These are phyloP conservation scores for Malaclemys terrapin DNA, from an alignment of 2,113 vertebrate genomes.

Conservation along the genomic window DNA sequence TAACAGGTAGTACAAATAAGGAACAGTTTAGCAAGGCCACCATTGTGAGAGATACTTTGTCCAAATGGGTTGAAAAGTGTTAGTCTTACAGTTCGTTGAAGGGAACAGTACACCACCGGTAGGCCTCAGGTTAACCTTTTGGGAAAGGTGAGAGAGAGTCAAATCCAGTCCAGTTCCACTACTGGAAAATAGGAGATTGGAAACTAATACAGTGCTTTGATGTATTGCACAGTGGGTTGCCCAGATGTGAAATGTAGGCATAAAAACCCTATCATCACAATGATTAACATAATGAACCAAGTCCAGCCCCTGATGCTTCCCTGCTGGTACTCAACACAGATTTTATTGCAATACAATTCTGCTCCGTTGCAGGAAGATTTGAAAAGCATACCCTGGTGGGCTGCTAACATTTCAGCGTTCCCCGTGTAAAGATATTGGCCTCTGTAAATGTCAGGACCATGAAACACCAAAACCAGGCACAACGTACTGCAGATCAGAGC, in stretches of 20 bases:
- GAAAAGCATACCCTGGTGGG: constrained; percentile 4
- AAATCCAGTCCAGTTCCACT: not conserved
- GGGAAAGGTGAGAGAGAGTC: not conserved
- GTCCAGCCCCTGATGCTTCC: not conserved
- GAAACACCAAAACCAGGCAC: not conserved
- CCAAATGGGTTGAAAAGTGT: not conserved
- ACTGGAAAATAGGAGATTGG: not conserved
- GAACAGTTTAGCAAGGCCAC: not conserved
- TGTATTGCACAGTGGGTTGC: not conserved
- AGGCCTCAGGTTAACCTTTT: not conserved
- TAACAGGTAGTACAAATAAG: not conserved
- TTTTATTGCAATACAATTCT: constrained; percentile 16
- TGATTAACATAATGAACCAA: not conserved
- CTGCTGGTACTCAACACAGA: not conserved
- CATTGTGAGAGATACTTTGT: not conserved
- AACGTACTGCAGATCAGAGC: not conserved
- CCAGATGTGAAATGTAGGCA: fast-evolving
- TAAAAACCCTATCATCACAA: not conserved
- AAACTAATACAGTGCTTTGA: not conserved
- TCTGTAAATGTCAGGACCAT: not conserved
- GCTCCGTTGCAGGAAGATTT: constrained; percentile 24
- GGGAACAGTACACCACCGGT: not conserved
- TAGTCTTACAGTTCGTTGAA: not conserved
- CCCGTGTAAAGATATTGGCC: not conserved
- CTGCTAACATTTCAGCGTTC: not conserved